Conservation (phyloP, 2,888 invertebrate species). For the Cordilura impudica region DNA sequence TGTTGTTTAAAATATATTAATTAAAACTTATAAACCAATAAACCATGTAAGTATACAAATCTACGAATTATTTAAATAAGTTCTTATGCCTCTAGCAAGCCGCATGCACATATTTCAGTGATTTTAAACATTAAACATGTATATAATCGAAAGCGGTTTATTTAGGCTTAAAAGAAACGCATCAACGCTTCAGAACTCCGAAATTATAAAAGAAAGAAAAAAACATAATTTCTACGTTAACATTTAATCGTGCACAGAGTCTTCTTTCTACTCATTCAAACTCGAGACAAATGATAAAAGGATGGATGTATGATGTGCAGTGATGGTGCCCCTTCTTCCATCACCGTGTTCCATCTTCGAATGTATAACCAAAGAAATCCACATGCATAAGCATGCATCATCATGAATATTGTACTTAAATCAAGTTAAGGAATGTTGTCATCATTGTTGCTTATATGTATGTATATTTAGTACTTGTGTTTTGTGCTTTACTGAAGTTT, state of each 20-base stretch:
- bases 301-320: slow-evolving; percentile 10
- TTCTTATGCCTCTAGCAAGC: too few species aligned
- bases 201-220: slow-evolving; percentile 11
- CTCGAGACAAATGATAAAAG: slow-evolving; percentile 39
- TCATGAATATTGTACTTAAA: slow-evolving; percentile 51
- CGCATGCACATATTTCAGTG: slow-evolving; percentile 25
- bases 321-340: slow-evolving; percentile 29
- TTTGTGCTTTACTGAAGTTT: slow-evolving; percentile 11
- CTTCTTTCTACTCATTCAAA: slow-evolving; percentile 32
- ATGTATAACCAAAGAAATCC: not conserved
- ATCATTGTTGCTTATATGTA: slow-evolving; percentile 60
- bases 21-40: too few species aligned
- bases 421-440: slow-evolving; percentile 62
- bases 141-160: slow-evolving; percentile 25
- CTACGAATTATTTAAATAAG: too few species aligned
- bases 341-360: not conserved
- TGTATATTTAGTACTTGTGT: not conserved
- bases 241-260: slow-evolving; percentile 6
- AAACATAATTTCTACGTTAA: not conserved
- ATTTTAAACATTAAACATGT: slow-evolving; percentile 6
- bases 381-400: slow-evolving; percentile 36
- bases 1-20: too few species aligned
- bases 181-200: slow-evolving; percentile 38
- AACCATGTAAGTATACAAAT: too few species aligned
- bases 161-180: slow-evolving; percentile 43